Evolutionary conservation across 2,797 vertebrate genomes (phyloP).

Genomic region (Lagorchestes hirsutus): DNA sequence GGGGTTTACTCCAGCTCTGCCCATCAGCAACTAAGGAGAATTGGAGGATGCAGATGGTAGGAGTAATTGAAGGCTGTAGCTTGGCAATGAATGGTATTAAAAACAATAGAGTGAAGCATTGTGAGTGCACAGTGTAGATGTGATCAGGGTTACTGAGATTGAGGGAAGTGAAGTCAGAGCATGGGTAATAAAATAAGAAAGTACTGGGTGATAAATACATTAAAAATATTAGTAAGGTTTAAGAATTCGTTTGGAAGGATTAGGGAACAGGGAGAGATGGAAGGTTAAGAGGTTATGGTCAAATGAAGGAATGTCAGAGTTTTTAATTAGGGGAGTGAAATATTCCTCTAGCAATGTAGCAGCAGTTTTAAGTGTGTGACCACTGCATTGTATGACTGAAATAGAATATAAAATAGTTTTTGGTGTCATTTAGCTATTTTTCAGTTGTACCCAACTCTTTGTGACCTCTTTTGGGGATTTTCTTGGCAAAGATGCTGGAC

Average conservation of each 20-base stretch:
- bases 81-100: not conserved
- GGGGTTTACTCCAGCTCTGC: not conserved
- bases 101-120: not conserved
- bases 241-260: not conserved
- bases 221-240: not conserved
- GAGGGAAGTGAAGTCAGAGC: not conserved
- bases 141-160: not conserved
- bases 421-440: not conserved
- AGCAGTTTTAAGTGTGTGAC: not conserved
- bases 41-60: not conserved
- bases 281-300: not conserved
- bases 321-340: not conserved
- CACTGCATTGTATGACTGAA: not conserved
- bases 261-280: not conserved
- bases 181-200: not conserved
- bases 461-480: not conserved
- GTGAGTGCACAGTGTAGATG: not conserved
- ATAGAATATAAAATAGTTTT: not conserved
- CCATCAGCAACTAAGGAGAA: not conserved
- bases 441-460: not conserved
- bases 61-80: not conserved
- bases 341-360: not conserved
- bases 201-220: not conserved
- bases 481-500: not conserved
- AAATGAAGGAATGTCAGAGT: not conserved